These are phyloP conservation scores for Phymanthus crucifer DNA, from an alignment of 92 coral and sea anemone species.

Conservation along the genomic window DNA sequence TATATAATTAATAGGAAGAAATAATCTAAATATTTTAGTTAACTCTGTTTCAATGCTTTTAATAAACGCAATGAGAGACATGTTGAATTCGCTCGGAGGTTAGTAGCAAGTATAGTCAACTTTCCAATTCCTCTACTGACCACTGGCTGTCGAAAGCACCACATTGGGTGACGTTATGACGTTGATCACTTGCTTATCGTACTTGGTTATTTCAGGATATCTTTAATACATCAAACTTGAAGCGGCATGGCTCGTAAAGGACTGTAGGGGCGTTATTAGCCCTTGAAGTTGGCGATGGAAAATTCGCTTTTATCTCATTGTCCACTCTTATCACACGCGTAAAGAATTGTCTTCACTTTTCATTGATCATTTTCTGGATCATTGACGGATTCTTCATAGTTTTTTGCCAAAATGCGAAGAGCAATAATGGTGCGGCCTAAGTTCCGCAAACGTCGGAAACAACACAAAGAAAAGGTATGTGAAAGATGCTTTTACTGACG, in stretches of 20 bases:
- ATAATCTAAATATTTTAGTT: too few relatives aligned
- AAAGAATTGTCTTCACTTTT: neutral
- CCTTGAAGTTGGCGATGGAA: neutral
- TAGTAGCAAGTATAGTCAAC: too few relatives aligned
- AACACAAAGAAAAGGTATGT: conserved; percentile 19
- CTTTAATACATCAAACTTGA: neutral
- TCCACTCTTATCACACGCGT: neutral
- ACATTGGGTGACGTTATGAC: conserved; percentile 6
- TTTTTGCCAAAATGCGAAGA: conserved; percentile 16
- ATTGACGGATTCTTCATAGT: neutral
- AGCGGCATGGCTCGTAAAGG: conserved; percentile 10
- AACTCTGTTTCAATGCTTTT: too few relatives aligned
- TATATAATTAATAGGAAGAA: too few relatives aligned
- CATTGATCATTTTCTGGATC: conserved; percentile 11
- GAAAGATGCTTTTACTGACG: too few relatives aligned
- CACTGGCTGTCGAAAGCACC: conserved; percentile 5
- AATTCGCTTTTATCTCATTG: neutral
- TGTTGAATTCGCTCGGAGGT: neutral
- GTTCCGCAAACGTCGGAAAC: conserved; percentile 12
- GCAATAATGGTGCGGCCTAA: conserved; percentile 28
- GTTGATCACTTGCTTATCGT: neutral
- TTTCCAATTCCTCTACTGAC: neutral
- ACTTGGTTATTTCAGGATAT: conserved; percentile 11
- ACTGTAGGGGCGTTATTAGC: conserved; percentile 2
- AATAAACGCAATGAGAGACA: neutral